Evolutionary conservation across 2,888 invertebrate species (phyloP), one percentile per base, ranked within the genome.

Genomic region (Cetonia aurata): DNA sequence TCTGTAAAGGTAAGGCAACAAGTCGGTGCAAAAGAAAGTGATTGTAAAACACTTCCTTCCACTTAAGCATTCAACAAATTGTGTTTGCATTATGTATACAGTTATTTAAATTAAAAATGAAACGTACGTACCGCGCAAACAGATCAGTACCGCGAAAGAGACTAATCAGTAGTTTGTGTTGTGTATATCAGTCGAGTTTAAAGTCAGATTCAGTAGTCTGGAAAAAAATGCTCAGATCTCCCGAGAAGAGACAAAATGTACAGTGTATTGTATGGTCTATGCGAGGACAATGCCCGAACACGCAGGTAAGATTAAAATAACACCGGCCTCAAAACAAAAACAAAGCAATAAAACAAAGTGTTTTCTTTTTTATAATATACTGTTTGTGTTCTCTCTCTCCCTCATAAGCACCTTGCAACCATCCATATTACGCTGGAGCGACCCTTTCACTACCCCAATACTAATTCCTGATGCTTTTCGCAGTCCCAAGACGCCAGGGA

Each of bases 231-330:
- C 80, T 77, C 69, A 69, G 62, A 69, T 71, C 62, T 76, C 79
- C 77, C 76, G 79, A 79, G 82, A 83, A 83, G 83, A 83, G 78
- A 79, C 82, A 79, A 81, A 80, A 79, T 79, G 79, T 79, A 77
- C 79, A 83, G 83, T 84, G 83, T 82, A 81, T 82, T 79, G 37
- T 79, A 84, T 84, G 83, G 83, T 82, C 33, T 65, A 82, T 78
- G 77, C 80, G 80, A 79, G 83, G 80, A 82, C 81, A 75, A 76
- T 79, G 77, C 82, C 79, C 78, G 81, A 44, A 77, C 79, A 79
- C 80, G 80, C 82, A 85, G 85, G 85, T 85, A 85, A 85, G 85
- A 84, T 80, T 79, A 80, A 80, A 81, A 70, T 74, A 77, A 79
- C 80, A 79, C 77, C 82, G 82, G 81, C 81, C 80, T 79, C 82